phyloP scores from a whole-genome alignment of 2,888 invertebrate genomes.

The Lithophane ornitopus region DNA sequence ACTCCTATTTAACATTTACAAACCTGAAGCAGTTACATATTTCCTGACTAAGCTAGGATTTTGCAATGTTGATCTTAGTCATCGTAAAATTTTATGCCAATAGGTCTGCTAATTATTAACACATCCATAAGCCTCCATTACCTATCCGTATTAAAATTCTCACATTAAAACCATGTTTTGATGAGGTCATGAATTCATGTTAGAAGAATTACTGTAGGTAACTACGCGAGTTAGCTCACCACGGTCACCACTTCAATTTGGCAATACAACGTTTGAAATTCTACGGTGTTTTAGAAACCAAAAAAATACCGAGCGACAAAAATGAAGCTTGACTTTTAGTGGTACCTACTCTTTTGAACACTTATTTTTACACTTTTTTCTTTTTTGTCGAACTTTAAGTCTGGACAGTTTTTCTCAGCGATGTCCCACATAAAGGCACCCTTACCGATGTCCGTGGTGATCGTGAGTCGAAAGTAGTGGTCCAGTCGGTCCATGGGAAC shows the following conservation, averaged over 20 bases:
- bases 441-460: conserved; percentile 42
- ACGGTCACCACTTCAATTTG: background rate
- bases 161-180: background rate
- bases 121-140: conserved; percentile 3
- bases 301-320: background rate
- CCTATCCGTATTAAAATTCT: background rate
- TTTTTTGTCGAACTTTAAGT: background rate
- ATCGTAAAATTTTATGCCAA: conserved; percentile 9
- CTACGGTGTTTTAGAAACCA: background rate
- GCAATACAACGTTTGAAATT: background rate
- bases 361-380: background rate
- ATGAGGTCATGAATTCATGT: conserved; percentile 7
- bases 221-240: background rate
- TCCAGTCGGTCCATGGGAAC: conserved; percentile 75
- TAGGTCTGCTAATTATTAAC: conserved; percentile 15
- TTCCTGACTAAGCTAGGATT: background rate
- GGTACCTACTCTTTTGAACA: background rate
- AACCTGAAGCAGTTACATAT: background rate
- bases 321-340: background rate
- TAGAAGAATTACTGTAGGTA: background rate
- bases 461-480: conserved; percentile 75
- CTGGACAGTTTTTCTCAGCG: too few species aligned
- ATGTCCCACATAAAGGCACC: conserved; percentile 35
- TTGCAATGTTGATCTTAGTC: background rate
- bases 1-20: background rate